Base-by-base conservation (phyloP, 2,888 invertebrate species). In the Cephus sareptanus region DNA sequence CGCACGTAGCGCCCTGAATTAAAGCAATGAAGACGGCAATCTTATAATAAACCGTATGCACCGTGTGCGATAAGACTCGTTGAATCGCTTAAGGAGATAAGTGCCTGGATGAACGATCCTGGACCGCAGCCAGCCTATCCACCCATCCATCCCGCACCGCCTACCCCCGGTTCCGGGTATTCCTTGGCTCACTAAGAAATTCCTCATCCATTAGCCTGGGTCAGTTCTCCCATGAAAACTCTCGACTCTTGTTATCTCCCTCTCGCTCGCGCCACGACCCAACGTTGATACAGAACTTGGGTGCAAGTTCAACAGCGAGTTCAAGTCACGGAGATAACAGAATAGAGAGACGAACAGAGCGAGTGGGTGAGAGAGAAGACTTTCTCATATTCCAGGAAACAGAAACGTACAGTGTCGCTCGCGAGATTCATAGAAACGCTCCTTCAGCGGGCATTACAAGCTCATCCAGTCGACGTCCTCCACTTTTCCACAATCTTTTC, bases 11-110 rank as follows among this genome's bases (percentile, higher is more conserved):
- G 73, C 76, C 70, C 68, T 35, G 75, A 86, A 86, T 86, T 83
- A 84, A 81, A 83, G 79, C 84, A 84, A 83, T 85, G 85, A 86
- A 84, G 81, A 82, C 84, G 86, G 81, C 85, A 77, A 86, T 84
- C 83, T 82, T 81, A 81, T 83, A 80, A 82, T 82, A 79, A 83
- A 80, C 76, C 75, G 79, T 35, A 71, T 33, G 31, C 69, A 40
- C 68, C 13, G 35, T 31, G 30, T 31, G 77, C 73, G 78, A 73
- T 78, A 78, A 76, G 78, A 78, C 81, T 83, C 82, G 77, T 83
- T 81, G 79, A 83, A 78, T 76, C 81, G 77, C 78, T 83, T 79
- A 77, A 82, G 76, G 80, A 79, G 80, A 77, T 77, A 81, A 82
- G 82, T 82, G 82, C 37, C 68, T 80, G 71, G 71, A 71, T 71